phyloP scores from a whole-genome alignment of 2,113 vertebrate genomes.

The Embiotoca jacksoni region DNA sequence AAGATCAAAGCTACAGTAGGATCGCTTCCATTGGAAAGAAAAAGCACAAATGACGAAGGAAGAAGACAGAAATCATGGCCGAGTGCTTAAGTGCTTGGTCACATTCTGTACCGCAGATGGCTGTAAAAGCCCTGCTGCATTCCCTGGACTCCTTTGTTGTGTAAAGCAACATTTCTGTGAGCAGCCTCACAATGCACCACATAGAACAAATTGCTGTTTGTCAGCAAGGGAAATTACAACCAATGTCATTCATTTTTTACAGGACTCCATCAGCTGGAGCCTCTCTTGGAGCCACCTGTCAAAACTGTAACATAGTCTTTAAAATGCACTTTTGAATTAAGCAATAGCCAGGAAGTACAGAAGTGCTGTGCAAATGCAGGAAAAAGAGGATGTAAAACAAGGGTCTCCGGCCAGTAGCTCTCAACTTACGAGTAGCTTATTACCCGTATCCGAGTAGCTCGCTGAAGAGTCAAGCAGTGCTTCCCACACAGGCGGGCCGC shows the following conservation, averaged over 20 bases:
- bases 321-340: not conserved
- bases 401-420: too few relatives aligned
- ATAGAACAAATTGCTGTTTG: constrained; percentile 26
- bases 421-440: too few relatives aligned
- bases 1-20: constrained; percentile 24
- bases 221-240: constrained; percentile 31
- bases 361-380: not conserved
- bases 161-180: constrained; percentile 21
- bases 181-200: not conserved
- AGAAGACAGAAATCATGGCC: not conserved
- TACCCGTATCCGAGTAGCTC: too few relatives aligned
- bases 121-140: constrained; percentile 15
- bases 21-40: constrained; percentile 7
- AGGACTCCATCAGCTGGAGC: not conserved
- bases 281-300: not conserved
- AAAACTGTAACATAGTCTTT: not conserved
- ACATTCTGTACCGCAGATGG: constrained; percentile 2
- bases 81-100: constrained; percentile 14
- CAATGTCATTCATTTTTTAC: not conserved
- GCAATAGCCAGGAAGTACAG: not conserved
- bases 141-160: constrained; percentile 5
- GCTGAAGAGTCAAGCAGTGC: too few relatives aligned
- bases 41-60: constrained; percentile 16
- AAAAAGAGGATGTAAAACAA: too few relatives aligned
- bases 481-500: too few relatives aligned